Conservation (phyloP, 2,797 vertebrate species). For the Cyprinodon diabolis region DNA sequence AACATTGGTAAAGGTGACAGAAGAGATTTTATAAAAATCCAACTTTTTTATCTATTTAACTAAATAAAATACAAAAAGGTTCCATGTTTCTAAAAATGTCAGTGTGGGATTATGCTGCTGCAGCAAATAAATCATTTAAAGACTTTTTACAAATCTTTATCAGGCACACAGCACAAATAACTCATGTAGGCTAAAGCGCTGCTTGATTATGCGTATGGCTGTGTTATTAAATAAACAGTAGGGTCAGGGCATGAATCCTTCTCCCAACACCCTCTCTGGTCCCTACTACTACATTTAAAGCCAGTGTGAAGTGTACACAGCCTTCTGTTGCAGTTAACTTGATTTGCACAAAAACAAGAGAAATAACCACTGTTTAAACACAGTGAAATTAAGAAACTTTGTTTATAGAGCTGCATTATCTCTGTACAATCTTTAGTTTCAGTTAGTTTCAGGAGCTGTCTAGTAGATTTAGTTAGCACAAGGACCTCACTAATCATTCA, state of each 20-base stretch:
- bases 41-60: background rate
- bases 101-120: background rate
- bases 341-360: background rate
- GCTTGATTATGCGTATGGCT: background rate
- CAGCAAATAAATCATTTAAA: background rate
- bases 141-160: background rate
- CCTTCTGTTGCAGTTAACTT: background rate
- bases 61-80: background rate
- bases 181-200: background rate
- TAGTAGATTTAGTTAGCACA: slow-evolving; percentile 35
- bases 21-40: background rate
- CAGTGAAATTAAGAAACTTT: background rate
- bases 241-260: background rate
- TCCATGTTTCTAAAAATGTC: background rate
- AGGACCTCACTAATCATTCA: slow-evolving; percentile 44
- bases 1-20: background rate
- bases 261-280: background rate
- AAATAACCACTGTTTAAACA: background rate
- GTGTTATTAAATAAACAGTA: background rate
- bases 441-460: background rate
- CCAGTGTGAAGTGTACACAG: background rate
- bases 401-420: background rate
- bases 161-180: background rate
- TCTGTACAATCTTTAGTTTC: background rate
- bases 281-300: background rate